Evolutionary conservation across 2,797 vertebrate species (phyloP), one percentile per base, ranked within the genome.

Genomic region (Coregonus sp.): DNA sequence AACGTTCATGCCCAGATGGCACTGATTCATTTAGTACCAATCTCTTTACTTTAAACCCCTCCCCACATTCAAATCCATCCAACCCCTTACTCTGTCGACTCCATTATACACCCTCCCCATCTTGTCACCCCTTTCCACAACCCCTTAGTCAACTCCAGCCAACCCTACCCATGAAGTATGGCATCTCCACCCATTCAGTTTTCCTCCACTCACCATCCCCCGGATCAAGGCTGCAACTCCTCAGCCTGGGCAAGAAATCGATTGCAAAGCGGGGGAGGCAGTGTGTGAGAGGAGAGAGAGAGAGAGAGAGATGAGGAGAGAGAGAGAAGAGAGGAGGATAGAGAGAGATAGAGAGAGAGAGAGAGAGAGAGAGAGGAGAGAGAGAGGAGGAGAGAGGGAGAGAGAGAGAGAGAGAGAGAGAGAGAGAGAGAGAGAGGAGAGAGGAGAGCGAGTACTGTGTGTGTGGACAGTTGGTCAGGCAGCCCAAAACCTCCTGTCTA

Each of bases 171-270:
- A 25, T 80, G 47, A 14, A 75, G 20, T 35, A 51, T 18, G 20
- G 59, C n/a, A 75, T 1, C 52, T n/a, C 35, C 37, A 65, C 20
- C 73, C 66, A 70, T 3, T 25, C 77, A 72, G 14, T 31, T 73
- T 25, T 25, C 25, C 54, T 29, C 67, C 71, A 81, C 75, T 81
- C 9, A 31, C 72, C 29, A 40, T 73, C 78, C 40, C 81, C 80
- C 25, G 16, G 81, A 80, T 77, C 86, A 81, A 79, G 78, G 82
- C 86, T 89, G 77, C 66, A 86, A 82, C 80, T 89, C 81, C 65
- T 89, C 85, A 89, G 77, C 81, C 78, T 82, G 77, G 81, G 80
- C 87, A 89, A 87, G 69, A 89, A 90, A 92, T 91, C 86, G 37
- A 91, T 92, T 74, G 82, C 33, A 63, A 72, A 71, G 61, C 14